A percentile compares a stretch with the other conserved stretches of the same genome.
phyloP scores from a whole-genome alignment of 2,113 vertebrate species.

The Mystacornis crossleyi region DNA sequence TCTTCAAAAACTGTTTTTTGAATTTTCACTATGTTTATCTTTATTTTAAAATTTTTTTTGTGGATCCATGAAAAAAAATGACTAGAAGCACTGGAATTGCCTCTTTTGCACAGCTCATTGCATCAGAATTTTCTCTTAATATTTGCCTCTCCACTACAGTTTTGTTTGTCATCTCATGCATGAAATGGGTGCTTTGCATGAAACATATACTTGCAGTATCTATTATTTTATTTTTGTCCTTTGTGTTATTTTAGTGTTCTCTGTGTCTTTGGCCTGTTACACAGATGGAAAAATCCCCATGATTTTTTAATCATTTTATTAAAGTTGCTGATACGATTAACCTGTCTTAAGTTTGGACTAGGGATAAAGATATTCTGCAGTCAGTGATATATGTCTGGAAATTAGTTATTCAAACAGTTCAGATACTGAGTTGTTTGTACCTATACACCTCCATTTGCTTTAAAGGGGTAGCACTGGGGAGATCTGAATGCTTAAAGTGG shows the following conservation, averaged over 20 bases:
- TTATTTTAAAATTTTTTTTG: not conserved
- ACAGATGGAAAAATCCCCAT: not conserved
- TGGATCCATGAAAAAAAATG: not conserved
- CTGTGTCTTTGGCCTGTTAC: not conserved
- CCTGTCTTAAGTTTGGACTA: not conserved
- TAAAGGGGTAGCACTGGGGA: not conserved
- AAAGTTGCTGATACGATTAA: not conserved
- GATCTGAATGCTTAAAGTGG: not conserved
- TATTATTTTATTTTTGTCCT: not conserved
- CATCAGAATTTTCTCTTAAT: constrained; percentile 21
- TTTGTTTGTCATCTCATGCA: constrained; percentile 7
- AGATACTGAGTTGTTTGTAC: not conserved
- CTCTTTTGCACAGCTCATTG: not conserved
- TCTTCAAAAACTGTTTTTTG: not conserved
- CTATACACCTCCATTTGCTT: not conserved
- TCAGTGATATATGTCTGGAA: not conserved
- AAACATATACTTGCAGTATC: not conserved
- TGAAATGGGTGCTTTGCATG: not conserved
- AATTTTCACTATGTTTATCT: not conserved
- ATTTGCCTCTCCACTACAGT: not conserved
- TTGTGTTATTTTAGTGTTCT: not conserved
- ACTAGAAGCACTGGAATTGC: not conserved
- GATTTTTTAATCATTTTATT: not conserved
- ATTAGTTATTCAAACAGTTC: not conserved
- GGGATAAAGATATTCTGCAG: not conserved